Evolutionary conservation across 2,888 invertebrate species (phyloP), one percentile per base, ranked within the genome.

Genomic region (Synanthedon tipuliformis): DNA sequence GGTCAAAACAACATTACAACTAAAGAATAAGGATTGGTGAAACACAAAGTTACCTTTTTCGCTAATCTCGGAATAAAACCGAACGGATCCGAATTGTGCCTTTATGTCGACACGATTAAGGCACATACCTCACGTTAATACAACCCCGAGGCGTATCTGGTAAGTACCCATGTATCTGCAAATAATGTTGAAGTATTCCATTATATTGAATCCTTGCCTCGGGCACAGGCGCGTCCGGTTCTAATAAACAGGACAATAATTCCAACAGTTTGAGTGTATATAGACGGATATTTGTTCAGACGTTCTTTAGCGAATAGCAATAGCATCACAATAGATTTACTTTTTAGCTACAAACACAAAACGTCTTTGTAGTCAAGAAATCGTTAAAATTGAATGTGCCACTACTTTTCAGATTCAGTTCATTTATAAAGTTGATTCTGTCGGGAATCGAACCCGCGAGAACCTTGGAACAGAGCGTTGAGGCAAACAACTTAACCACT

Each of bases 161-260:
- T 78, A 81, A 77, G 77, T 79, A 79, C 71, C 76, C 73, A 67
- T 79, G 81, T 81, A 76, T 81, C 80, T 75, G 81, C 83, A 85
- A 86, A 86, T 85, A 87, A 81, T 75, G 75, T 75, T 78, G 76
- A 84, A 86, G 82, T 85, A 86, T 87, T 85, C 81, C 80, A 85
- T 86, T 86, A 86, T 86, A 84, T 84, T 76, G 78, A 80, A 85
- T 81, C 86, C 86, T 80, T 65, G 81, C 86, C 82, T 60, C 57
- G 58, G 85, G 86, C 82, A 57, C 61, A 69, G 72, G 72, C 65
- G 68, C 81, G 81, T 80, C 81, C 80, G 81, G 74, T 73, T 71
- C 75, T 83, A 81, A 82, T 84, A 86, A 81, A 82, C 81, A 79
- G 83, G 82, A 83, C 79, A 80, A 79, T 84, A 78, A 56, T 58